Evolutionary conservation across 2,113 vertebrate genomes (phyloP).

Genomic region (Motacilla alba): DNA sequence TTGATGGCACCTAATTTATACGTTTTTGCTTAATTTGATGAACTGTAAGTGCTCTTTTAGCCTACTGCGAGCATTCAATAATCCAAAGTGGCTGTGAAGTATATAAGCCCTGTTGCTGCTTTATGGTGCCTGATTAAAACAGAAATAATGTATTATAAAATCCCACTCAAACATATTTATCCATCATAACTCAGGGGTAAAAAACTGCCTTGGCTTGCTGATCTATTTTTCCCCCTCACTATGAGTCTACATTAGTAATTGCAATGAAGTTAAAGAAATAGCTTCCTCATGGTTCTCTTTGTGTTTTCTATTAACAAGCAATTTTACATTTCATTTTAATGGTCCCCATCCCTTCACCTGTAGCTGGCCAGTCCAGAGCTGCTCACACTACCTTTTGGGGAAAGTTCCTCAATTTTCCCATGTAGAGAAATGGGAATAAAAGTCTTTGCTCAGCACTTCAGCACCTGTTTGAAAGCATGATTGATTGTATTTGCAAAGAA

Average conservation of each 20-base stretch:
- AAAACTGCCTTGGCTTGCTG: slow-evolving; percentile 17
- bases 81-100: slow-evolving; percentile 43
- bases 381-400: background rate
- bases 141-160: slow-evolving; percentile 46
- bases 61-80: slow-evolving; percentile 46
- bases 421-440: background rate
- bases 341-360: background rate
- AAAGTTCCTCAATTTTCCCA: background rate
- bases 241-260: background rate
- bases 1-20: slow-evolving; percentile 51
- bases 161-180: slow-evolving; percentile 33
- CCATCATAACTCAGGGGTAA: slow-evolving; percentile 19
- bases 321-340: background rate
- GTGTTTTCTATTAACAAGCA: background rate
- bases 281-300: background rate
- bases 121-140: slow-evolving; percentile 49
- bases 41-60: slow-evolving; percentile 46
- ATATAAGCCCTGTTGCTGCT: slow-evolving; percentile 19
- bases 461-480: background rate
- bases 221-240: background rate
- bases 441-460: background rate
- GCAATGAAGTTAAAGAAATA: background rate
- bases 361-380: background rate
- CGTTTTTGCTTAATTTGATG: slow-evolving; percentile 59
- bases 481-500: background rate